phyloP scores from a whole-genome alignment of 2,113 vertebrate species.

The Menura novaehollandiae region DNA sequence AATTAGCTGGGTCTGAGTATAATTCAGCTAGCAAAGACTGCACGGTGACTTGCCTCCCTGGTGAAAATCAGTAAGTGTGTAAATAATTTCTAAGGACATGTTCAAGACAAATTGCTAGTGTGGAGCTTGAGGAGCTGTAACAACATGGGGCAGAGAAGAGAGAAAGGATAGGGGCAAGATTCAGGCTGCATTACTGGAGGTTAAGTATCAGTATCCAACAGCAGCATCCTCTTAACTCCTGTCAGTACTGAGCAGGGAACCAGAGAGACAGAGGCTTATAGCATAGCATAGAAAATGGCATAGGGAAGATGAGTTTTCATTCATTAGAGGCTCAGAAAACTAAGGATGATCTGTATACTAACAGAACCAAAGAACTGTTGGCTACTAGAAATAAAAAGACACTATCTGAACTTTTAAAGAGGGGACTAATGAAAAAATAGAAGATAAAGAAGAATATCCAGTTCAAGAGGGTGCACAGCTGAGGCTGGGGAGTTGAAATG shows the following conservation, averaged over 20 bases:
- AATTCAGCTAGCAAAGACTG: background rate
- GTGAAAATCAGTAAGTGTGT: background rate
- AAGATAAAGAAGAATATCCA: background rate
- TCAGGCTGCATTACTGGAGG: background rate
- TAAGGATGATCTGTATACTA: background rate
- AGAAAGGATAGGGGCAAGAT: background rate
- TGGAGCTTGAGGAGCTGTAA: background rate
- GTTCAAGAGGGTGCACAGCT: background rate
- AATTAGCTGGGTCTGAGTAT: background rate
- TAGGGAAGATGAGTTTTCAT: background rate
- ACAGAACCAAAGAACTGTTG: background rate
- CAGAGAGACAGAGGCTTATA: background rate
- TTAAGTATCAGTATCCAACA: background rate
- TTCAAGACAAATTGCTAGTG: background rate
- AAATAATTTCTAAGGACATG: background rate
- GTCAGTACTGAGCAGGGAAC: background rate
- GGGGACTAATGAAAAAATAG: background rate
- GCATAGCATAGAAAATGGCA: background rate
- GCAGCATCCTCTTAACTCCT: background rate
- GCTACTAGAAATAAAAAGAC: background rate
- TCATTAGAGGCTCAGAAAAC: background rate
- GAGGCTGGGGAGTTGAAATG: background rate
- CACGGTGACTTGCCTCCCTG: background rate
- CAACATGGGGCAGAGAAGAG: background rate
- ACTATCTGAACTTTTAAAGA: background rate